Evolutionary conservation across 2,888 invertebrate species (phyloP).

Genomic region (Erebia epiphron): DNA sequence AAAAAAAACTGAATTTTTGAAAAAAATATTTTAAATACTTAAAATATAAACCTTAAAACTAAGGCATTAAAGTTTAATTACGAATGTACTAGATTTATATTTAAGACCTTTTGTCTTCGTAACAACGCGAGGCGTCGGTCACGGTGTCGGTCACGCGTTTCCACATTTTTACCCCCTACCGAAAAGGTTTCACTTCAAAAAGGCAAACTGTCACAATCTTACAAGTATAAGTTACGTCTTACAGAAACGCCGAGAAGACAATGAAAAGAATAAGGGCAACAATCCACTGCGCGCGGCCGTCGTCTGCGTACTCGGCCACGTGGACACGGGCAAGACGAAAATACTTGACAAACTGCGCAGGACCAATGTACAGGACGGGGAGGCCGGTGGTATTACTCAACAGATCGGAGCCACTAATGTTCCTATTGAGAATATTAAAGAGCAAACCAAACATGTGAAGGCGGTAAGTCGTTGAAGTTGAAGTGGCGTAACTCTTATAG

Average conservation of each 20-base stretch:
- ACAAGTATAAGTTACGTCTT: neutral
- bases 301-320: constrained; percentile 99
- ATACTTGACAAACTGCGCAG: constrained; percentile 97
- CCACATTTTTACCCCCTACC: no score
- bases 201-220: neutral
- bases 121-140: no score
- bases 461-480: constrained; percentile 87
- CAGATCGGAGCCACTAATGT: constrained; percentile 99
- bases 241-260: constrained; percentile 78
- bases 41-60: no score
- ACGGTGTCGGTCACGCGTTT: no score
- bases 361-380: constrained; percentile 96
- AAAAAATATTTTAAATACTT: no score
- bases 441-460: constrained; percentile 96
- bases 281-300: constrained; percentile 94
- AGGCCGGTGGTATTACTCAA: constrained; percentile 99
- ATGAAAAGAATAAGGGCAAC: constrained; percentile 70
- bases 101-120: no score
- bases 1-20: no score
- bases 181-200: no score
- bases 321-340: constrained; percentile 99
- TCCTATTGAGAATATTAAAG: constrained; percentile 96
- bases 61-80: no score
- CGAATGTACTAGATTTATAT: no score
- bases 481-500: no score